Conservation (phyloP, 2,888 invertebrate genomes). For the Rhopalosiphum nymphaeae region DNA sequence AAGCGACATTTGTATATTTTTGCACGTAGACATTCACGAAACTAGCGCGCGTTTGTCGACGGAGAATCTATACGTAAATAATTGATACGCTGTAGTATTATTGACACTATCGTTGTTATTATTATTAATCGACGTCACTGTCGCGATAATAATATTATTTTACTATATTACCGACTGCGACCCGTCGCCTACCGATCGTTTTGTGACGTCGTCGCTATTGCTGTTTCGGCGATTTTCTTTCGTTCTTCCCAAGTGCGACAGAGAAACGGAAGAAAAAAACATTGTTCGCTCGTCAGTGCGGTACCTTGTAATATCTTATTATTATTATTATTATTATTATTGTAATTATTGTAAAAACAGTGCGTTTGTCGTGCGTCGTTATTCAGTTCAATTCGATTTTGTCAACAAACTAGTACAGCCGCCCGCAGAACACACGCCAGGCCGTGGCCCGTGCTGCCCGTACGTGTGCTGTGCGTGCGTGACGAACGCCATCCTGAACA, state of each 20-base stretch:
- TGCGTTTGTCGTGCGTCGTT: neutral
- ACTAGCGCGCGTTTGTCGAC: conserved; percentile 4
- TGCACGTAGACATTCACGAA: conserved; percentile 8
- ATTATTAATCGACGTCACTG: neutral
- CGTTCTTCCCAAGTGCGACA: neutral
- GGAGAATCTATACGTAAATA: neutral
- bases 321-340: neutral
- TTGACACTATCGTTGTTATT: neutral
- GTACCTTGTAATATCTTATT: neutral
- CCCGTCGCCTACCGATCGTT: neutral
- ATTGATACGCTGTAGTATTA: neutral
- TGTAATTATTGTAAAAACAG: neutral
- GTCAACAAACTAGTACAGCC: neutral
- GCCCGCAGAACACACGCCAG: neutral
- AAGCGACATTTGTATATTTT: neutral
- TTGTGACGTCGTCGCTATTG: neutral
- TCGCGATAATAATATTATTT: neutral
- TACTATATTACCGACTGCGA: neutral
- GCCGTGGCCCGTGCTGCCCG: neutral
- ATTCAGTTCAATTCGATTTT: neutral
- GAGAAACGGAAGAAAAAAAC: neutral
- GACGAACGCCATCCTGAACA: neutral
- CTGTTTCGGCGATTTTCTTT: neutral
- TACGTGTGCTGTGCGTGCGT: neutral
- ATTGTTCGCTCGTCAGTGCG: neutral